phyloP scores from a whole-genome alignment of 2,797 vertebrate species.

The Artibeus lituratus region DNA sequence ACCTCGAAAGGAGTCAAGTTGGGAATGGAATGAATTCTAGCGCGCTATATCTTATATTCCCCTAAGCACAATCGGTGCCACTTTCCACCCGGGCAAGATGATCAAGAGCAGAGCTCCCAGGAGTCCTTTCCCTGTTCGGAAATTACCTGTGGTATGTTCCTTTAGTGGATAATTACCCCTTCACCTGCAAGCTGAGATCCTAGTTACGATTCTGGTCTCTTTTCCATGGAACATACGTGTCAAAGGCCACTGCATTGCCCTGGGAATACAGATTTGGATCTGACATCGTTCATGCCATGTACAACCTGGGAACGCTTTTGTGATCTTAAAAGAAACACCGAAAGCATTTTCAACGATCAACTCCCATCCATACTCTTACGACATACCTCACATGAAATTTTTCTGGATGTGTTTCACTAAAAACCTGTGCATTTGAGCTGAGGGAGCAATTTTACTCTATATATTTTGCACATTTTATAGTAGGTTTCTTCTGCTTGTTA shows the following conservation, averaged over 20 bases:
- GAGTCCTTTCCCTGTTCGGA: neutral
- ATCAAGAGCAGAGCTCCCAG: neutral
- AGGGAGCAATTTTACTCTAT: neutral
- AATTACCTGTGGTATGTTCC: neutral
- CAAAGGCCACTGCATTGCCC: constrained; percentile 27
- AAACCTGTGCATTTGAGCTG: neutral
- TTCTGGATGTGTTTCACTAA: neutral
- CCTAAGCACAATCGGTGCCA: neutral
- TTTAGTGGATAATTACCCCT: constrained; percentile 41
- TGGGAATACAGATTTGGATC: constrained; percentile 34
- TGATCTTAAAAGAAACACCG: neutral
- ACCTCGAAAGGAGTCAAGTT: neutral
- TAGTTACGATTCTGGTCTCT: constrained; percentile 50
- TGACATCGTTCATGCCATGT: constrained; percentile 22
- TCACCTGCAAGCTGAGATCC: constrained; percentile 5
- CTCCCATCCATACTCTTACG: neutral
- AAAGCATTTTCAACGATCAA: neutral
- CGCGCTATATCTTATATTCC: neutral
- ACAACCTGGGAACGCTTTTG: neutral
- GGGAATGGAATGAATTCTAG: neutral
- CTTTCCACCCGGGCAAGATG: neutral
- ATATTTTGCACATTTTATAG: neutral
- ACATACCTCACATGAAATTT: neutral
- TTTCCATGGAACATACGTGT: constrained; percentile 31
- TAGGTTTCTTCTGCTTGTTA: neutral